These are phyloP conservation scores for Schizaphis graminum DNA, from an alignment of 2,888 invertebrate species.

Conservation along the genomic window DNA sequence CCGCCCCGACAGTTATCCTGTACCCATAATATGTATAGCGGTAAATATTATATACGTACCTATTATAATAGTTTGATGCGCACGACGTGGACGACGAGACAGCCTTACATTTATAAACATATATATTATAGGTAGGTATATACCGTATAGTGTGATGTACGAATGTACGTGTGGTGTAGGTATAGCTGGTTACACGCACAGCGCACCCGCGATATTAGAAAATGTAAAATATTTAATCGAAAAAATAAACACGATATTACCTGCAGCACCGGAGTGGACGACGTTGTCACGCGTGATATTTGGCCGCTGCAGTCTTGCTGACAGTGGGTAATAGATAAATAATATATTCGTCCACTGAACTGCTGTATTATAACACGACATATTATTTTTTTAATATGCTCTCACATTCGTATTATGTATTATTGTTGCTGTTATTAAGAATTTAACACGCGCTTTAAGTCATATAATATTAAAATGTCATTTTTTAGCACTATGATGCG, in stretches of 20 bases:
- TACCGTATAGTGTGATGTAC: neutral
- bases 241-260: neutral
- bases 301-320: neutral
- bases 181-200: no score
- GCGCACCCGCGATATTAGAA: neutral
- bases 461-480: no score
- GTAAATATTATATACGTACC: neutral
- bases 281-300: neutral
- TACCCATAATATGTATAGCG: neutral
- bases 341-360: neutral
- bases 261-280: neutral
- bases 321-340: neutral
- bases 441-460: no score
- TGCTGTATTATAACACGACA: neutral
- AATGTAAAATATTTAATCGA: neutral
- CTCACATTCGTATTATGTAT: no score
- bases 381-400: no score
- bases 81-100: constrained; percentile 15
- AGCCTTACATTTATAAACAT: neutral
- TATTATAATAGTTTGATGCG: constrained; percentile 19
- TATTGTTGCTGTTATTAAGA: no score
- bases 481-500: no score
- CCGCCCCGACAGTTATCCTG: no score
- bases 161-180: no score
- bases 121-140: no score